A percentile compares a stretch with the other conserved stretches of the same genome.
phyloP scores from a whole-genome alignment of 2,888 invertebrate species.

The Drosophila diplacantha region DNA sequence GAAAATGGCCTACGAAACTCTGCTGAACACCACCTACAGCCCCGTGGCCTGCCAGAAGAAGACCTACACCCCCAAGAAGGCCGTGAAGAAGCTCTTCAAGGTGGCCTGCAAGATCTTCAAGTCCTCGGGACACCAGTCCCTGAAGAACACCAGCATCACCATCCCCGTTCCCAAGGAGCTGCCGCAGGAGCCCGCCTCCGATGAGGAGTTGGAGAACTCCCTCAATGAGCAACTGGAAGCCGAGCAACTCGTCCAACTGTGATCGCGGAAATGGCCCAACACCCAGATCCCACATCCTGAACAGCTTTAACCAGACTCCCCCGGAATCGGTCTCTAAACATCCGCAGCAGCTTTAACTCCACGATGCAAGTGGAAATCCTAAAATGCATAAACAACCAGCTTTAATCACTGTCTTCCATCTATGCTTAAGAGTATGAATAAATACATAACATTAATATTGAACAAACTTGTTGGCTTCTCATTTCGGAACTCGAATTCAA shows the following conservation, averaged over 20 bases:
- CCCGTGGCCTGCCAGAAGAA: slow-evolving; percentile 40
- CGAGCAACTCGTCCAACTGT: slow-evolving; percentile 32
- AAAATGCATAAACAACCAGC: slow-evolving; percentile 24
- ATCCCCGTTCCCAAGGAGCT: background rate
- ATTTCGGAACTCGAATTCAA: slow-evolving; percentile 22
- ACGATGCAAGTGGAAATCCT: slow-evolving; percentile 14
- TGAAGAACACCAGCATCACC: slow-evolving; percentile 16
- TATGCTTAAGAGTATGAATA: slow-evolving; percentile 33
- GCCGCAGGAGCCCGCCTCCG: slow-evolving; percentile 15
- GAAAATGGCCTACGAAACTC: slow-evolving; percentile 63
- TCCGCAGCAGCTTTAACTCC: slow-evolving; percentile 36
- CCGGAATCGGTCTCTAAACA: slow-evolving; percentile 48
- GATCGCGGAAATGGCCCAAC: slow-evolving; percentile 17
- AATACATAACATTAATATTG: slow-evolving; percentile 28
- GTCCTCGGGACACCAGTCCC: slow-evolving; percentile 22
- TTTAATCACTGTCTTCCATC: slow-evolving; percentile 48
- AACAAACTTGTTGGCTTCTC: slow-evolving; percentile 26
- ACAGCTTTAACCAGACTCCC: slow-evolving; percentile 43
- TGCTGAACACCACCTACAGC: slow-evolving; percentile 44
- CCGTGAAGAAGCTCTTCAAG: slow-evolving; percentile 60
- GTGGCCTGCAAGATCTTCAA: slow-evolving; percentile 51
- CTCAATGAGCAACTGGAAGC: slow-evolving; percentile 58
- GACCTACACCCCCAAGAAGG: slow-evolving; percentile 48
- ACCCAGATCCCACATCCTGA: slow-evolving; percentile 5
- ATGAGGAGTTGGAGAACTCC: slow-evolving; percentile 56